Percentiles rank a stretch among this genome's conserved stretches.
Conservation (phyloP, 1,140 invertebrate genomes). For the Drosophila kepulauana region DNA sequence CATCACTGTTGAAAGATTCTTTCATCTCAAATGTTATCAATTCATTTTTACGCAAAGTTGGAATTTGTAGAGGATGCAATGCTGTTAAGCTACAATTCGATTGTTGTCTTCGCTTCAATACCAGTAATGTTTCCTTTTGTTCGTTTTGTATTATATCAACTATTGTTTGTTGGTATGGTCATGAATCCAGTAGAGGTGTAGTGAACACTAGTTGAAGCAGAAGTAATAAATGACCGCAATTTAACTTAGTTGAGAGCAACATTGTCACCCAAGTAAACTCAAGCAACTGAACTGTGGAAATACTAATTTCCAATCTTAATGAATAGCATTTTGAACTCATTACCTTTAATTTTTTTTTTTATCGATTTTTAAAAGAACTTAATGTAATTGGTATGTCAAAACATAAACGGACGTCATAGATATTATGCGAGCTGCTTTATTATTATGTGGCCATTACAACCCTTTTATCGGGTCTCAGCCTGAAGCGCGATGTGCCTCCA, state of each 20-base stretch:
- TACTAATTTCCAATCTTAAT: neutral
- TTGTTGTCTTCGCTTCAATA: neutral
- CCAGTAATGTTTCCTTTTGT: constrained; percentile 3
- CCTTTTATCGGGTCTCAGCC: too few relatives aligned
- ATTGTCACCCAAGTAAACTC: neutral
- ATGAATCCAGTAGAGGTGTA: neutral
- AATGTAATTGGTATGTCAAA: neutral
- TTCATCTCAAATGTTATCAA: neutral
- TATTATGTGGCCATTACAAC: too few relatives aligned
- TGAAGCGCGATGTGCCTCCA: too few relatives aligned
- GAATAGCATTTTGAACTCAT: constrained; percentile 5
- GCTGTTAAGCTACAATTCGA: neutral
- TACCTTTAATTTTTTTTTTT: neutral
- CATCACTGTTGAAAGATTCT: neutral
- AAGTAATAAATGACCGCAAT: neutral
- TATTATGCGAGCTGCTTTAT: too few relatives aligned
- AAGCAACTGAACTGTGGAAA: neutral
- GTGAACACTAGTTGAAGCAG: constrained; percentile 6
- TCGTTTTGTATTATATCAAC: constrained; percentile 1
- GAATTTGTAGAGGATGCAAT: constrained; percentile 1
- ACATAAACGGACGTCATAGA: too few relatives aligned
- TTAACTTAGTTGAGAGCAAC: neutral
- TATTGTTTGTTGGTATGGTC: neutral
- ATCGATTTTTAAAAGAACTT: neutral
- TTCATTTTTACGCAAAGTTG: constrained; percentile 14